Percentiles rank a stretch among this genome's conserved stretches.
Evolutionary conservation across 2,113 vertebrate species (phyloP).

Genomic region (Puma concolor): DNA sequence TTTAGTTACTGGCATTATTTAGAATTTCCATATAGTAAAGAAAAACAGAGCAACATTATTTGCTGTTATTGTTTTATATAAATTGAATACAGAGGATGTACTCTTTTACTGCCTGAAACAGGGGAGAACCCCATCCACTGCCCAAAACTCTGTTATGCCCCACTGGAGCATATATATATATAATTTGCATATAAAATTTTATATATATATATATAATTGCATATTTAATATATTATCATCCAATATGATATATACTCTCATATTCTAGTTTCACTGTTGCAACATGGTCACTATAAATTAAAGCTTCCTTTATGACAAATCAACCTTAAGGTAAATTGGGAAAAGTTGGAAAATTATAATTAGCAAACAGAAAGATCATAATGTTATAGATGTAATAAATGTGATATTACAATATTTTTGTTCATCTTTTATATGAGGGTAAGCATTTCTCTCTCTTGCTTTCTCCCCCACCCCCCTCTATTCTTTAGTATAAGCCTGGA

Average conservation of each 20-base stretch:
- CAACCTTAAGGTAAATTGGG: neutral
- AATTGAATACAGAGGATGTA: neutral
- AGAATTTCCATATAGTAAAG: neutral
- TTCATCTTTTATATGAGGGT: neutral
- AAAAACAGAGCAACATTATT: neutral
- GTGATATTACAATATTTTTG: neutral
- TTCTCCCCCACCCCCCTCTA: fast-evolving
- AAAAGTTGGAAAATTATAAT: neutral
- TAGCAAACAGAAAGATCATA: neutral
- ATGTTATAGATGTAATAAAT: neutral
- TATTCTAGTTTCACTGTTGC: neutral
- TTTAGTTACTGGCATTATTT: neutral
- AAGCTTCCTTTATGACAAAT: neutral
- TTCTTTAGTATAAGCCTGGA: neutral
- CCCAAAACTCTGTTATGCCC: too few species aligned
- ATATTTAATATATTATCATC: neutral
- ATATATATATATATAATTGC: neutral
- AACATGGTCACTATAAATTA: neutral
- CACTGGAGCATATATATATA: neutral
- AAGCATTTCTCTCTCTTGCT: neutral
- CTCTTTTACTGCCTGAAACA: neutral
- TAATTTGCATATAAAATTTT: too few species aligned
- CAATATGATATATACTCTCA: neutral
- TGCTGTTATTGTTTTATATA: neutral
- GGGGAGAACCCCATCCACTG: neutral